Base-by-base conservation (phyloP, 2,113 vertebrate species). In the Megaceryle torquata region DNA sequence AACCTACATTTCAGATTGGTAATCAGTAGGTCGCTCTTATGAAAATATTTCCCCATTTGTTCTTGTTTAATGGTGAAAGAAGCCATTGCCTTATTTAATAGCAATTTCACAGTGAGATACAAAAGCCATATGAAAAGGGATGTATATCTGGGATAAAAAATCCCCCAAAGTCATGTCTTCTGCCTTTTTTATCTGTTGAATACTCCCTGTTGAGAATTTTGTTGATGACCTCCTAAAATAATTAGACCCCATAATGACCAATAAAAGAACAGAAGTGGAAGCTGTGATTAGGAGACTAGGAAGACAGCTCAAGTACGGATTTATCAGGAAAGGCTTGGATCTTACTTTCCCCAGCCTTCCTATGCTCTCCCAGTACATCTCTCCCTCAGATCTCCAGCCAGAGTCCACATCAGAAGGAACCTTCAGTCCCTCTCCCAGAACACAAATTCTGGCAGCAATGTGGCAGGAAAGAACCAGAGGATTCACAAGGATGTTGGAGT, bases 11-110 rank as follows among this genome's bases (percentile, higher is more conserved):
- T 89, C 54, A 87, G 53, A 59, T 53, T 81, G 33, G 79, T 87
- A 90, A 96, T 95, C 91, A 93, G 89, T 75, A 93, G 63, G 85
- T 86, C 83, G 90, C 54, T 95, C 91, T 88, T 87, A 59, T 88
- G 82, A 97, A 95, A 95, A 92, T 90, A 90, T 93, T 93, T 96
- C 94, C 64, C 31, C 51, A 60, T 93, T 93, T 93, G 21, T 56
- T 93, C 67, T 86, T 92, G 57, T 81, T 87, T 93, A 91, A 84
- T 78, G 78, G 29, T 13, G 41, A 95, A 93, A 82, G 80, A 92
- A 94, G 33, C 21, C 44, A 82, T 79, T 90, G 80, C 13, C 35
- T 79, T 91, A 76, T 82, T 88, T 89, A 92, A 92, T 21, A 86
- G 39, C 39, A 82, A 69, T 91, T 91, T 76, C 7, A 5, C 33